A percentile compares a stretch with the other conserved stretches of the same genome.
These are phyloP conservation scores for Drosophila takahashii DNA, from an alignment of 1,140 invertebrate genomes.

Conservation along the genomic window DNA sequence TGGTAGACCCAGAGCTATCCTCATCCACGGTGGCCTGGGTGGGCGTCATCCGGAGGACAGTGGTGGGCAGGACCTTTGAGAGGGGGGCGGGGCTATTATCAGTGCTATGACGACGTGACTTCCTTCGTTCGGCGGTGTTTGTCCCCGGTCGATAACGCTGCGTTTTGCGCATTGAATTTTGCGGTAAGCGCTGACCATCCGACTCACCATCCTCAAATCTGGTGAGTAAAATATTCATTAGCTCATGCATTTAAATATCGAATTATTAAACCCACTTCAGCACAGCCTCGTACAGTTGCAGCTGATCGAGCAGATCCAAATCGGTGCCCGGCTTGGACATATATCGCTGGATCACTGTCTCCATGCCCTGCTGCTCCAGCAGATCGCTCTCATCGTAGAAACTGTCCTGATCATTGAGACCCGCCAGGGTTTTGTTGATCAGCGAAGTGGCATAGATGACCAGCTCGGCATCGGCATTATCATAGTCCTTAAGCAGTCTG, in stretches of 20 bases:
- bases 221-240: not conserved
- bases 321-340: constrained; percentile 97
- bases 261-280: constrained; percentile 88
- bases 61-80: constrained; percentile 70
- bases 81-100: constrained; percentile 87
- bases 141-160: constrained; percentile 88
- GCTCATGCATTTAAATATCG: constrained; percentile 87
- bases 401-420: constrained; percentile 97
- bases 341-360: constrained; percentile 95
- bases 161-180: constrained; percentile 92
- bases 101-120: constrained; percentile 90
- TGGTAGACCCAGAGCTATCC: constrained; percentile 84
- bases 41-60: constrained; percentile 72
- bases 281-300: constrained; percentile 98
- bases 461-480: constrained; percentile 97
- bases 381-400: constrained; percentile 99
- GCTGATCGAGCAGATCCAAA: constrained; percentile 95
- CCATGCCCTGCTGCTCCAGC: constrained; percentile 98
- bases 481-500: constrained; percentile 95
- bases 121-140: constrained; percentile 89
- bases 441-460: constrained; percentile 98
- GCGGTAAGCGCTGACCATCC: constrained; percentile 86
- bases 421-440: constrained; percentile 98
- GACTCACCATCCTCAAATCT: constrained; percentile 84
- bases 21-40: constrained; percentile 79